A percentile compares a stretch with the other conserved stretches of the same genome.
These are phyloP conservation scores for Sminthurides bifidus DNA, from an alignment of 1,140 invertebrate species.

Conservation along the genomic window DNA sequence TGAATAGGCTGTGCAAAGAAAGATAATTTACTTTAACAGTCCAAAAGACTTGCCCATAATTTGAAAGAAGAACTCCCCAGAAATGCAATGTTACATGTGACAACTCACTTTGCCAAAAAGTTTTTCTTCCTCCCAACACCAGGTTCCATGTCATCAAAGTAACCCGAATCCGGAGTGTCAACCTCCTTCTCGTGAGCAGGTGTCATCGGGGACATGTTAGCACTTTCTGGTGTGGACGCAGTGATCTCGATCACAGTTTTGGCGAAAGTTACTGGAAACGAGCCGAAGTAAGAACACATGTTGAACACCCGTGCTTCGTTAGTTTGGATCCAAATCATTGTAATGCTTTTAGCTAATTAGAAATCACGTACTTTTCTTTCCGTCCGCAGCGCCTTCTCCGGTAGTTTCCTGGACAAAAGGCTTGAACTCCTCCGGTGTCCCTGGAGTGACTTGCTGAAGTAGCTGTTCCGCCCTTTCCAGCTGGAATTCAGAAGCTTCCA, in stretches of 20 bases:
- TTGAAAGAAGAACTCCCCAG: background rate
- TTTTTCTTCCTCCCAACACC: constrained; percentile 26
- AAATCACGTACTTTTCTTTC: background rate
- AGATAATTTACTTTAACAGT: no score
- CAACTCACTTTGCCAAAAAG: constrained; percentile 22
- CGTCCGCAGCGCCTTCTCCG: background rate
- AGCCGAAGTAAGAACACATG: background rate
- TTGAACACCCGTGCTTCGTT: constrained; percentile 1
- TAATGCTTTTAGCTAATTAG: background rate
- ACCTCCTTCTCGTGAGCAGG: constrained; percentile 1
- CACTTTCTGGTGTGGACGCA: background rate
- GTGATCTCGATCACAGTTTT: constrained; percentile 8
- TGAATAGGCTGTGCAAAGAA: constrained; percentile 21
- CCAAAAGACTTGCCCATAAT: background rate
- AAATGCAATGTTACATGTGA: background rate
- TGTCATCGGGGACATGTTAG: background rate
- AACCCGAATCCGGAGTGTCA: constrained; percentile 25
- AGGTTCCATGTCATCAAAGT: constrained; percentile 25
- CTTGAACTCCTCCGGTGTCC: constrained; percentile 31
- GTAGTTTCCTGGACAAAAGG: constrained; percentile 16
- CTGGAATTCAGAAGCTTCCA: constrained; percentile 26
- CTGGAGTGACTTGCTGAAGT: constrained; percentile 25
- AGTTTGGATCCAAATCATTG: background rate
- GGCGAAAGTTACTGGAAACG: constrained; percentile 10
- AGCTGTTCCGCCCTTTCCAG: constrained; percentile 22